Percentiles rank a stretch among this genome's conserved stretches.
phyloP scores from a whole-genome alignment of 2,113 vertebrate genomes.

The Nycticryphes semicollaris region DNA sequence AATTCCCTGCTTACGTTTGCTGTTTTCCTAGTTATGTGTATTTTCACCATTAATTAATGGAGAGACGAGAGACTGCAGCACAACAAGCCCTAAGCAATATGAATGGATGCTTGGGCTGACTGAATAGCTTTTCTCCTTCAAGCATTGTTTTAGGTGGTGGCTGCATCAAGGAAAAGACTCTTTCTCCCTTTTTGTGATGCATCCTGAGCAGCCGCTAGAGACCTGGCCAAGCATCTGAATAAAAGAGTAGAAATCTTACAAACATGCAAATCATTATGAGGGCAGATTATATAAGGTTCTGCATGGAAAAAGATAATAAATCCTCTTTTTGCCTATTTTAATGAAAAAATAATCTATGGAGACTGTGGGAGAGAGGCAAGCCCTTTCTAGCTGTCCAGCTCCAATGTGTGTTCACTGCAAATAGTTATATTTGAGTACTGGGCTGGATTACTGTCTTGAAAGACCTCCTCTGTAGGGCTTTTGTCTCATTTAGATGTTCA shows the following conservation, averaged over 20 bases:
- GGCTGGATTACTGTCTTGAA: not conserved
- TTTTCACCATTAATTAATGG: slow-evolving; percentile 70
- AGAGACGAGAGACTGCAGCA: slow-evolving; percentile 47
- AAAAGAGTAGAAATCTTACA: not conserved
- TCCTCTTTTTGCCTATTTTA: not conserved
- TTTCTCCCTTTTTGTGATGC: slow-evolving; percentile 18
- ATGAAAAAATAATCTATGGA: not conserved
- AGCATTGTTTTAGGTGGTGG: slow-evolving; percentile 52
- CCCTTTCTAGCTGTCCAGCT: not conserved
- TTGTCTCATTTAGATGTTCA: not conserved
- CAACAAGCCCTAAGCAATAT: slow-evolving; percentile 40
- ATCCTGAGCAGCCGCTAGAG: not conserved
- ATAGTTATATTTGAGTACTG: not conserved
- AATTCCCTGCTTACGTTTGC: slow-evolving; percentile 57
- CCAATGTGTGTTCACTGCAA: not conserved
- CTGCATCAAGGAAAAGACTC: slow-evolving; percentile 46
- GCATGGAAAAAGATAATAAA: not conserved
- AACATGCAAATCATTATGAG: not conserved
- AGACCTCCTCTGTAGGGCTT: not conserved
- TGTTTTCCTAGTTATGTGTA: slow-evolving; percentile 58
- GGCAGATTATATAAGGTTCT: not conserved
- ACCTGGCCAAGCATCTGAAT: not conserved
- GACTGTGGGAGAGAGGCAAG: not conserved
- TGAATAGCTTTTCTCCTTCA: slow-evolving; percentile 41
- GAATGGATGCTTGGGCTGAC: slow-evolving; percentile 24